phyloP scores from a whole-genome alignment of 30 jellyfish, hydroid and myxozoan species.

The Cassiopea andromeda region DNA sequence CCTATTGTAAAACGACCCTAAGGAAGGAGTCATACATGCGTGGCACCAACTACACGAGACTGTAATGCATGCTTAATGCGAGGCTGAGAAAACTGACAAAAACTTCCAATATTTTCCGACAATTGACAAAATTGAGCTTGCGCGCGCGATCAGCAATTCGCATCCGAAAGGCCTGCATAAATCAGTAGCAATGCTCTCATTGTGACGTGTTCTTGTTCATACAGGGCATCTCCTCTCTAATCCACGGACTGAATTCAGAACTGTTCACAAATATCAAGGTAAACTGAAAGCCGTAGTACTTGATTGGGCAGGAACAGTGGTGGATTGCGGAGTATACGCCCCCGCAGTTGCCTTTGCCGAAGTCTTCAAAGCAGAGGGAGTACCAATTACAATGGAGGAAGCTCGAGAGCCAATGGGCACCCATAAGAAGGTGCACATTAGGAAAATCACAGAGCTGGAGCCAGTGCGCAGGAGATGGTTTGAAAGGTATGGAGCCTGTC shows the following conservation, averaged over 20 bases:
- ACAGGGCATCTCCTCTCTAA: conserved; percentile 80
- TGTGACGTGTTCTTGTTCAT: background rate
- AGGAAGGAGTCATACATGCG: no score
- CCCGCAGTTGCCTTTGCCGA: conserved; percentile 96
- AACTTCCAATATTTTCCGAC: no score
- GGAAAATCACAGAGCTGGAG: conserved; percentile 89
- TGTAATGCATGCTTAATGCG: no score
- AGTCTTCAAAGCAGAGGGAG: conserved; percentile 91
- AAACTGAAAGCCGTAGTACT: conserved; percentile 89
- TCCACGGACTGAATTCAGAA: conserved; percentile 90
- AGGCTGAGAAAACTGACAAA: no score
- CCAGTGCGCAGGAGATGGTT: conserved; percentile 93
- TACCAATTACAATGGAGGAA: conserved; percentile 95
- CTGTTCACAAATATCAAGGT: conserved; percentile 87
- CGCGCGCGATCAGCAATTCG: no score
- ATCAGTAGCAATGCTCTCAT: no score
- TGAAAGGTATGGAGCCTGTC: conserved; percentile 82
- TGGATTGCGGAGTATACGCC: conserved; percentile 98
- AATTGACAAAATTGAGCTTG: no score
- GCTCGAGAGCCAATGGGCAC: conserved; percentile 99
- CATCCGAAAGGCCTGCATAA: no score
- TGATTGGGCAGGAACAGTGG: conserved; percentile 99
- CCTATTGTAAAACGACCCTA: no score
- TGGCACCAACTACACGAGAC: no score
- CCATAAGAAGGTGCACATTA: conserved; percentile 88